Conservation (phyloP, 2,888 invertebrate genomes). For the Bimastos eiseni region DNA sequence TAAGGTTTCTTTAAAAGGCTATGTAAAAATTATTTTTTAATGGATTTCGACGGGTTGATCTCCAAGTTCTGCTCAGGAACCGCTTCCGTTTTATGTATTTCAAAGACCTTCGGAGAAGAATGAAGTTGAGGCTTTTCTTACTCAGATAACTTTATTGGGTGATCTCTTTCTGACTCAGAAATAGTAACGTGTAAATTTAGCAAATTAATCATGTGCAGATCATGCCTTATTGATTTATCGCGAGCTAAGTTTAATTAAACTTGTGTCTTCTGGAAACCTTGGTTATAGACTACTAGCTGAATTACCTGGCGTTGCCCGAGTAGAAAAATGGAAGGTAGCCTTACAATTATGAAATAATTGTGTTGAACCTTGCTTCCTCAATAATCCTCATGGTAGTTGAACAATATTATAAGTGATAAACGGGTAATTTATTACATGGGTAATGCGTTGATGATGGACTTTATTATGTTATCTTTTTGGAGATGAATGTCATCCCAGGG, state of each 20-base stretch:
- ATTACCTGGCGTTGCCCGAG: too few relatives aligned
- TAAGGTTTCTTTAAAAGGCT: not conserved
- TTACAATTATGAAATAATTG: too few relatives aligned
- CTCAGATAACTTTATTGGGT: not conserved
- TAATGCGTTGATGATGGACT: not conserved
- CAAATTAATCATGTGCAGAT: not conserved
- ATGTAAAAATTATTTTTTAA: not conserved
- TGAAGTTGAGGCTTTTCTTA: not conserved
- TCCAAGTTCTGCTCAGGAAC: not conserved
- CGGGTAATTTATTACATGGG: not conserved
- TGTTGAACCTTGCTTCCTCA: too few relatives aligned
- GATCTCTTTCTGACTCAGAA: not conserved
- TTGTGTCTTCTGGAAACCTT: not conserved
- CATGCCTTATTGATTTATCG: not conserved
- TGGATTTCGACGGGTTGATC: not conserved
- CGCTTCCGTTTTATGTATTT: not conserved
- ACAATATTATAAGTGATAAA: too few relatives aligned
- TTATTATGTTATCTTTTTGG: not conserved
- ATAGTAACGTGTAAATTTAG: not conserved
- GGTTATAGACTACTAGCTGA: too few relatives aligned
- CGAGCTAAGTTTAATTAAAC: slow-evolving; percentile 2
- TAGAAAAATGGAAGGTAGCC: too few relatives aligned
- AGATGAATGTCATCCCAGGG: not conserved
- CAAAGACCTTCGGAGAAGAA: not conserved
- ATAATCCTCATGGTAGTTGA: too few relatives aligned